These are phyloP conservation scores for Tetragonisca angustula DNA, from an alignment of 2,888 invertebrate species.

Conservation along the genomic window DNA sequence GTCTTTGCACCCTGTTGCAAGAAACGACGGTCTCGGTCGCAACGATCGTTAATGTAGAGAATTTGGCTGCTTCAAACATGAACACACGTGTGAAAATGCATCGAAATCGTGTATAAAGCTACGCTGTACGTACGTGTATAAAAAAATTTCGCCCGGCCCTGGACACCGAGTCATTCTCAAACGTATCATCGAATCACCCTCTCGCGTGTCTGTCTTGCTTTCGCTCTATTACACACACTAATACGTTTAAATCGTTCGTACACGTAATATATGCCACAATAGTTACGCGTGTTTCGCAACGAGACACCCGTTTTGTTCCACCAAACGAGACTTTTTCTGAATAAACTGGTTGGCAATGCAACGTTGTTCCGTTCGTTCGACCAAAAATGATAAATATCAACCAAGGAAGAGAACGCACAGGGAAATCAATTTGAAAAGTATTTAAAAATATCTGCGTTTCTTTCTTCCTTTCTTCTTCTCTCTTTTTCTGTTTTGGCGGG, in stretches of 20 bases:
- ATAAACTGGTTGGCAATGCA: background rate
- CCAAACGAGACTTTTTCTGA: background rate
- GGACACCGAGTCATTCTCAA: background rate
- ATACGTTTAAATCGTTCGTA: slow-evolving; percentile 48
- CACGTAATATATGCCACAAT: slow-evolving; percentile 50
- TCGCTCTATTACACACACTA: slow-evolving; percentile 52
- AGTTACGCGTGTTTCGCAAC: slow-evolving; percentile 35
- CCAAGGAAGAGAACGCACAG: background rate
- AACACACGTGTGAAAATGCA: slow-evolving; percentile 63
- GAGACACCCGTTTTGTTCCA: slow-evolving; percentile 2
- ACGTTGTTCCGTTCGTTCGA: background rate
- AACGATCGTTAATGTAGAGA: background rate
- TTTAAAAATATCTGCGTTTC: background rate
- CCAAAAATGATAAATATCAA: background rate
- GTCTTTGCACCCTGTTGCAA: background rate
- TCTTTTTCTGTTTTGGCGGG: background rate
- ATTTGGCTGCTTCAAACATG: background rate
- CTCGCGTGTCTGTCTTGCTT: slow-evolving; percentile 32
- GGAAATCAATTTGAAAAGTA: background rate
- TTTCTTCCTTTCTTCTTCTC: background rate
- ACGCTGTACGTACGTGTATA: slow-evolving; percentile 52
- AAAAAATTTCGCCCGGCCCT: slow-evolving; percentile 51
- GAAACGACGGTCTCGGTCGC: slow-evolving; percentile 7
- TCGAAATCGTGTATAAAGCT: slow-evolving; percentile 57
- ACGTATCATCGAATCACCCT: slow-evolving; percentile 31